Evolutionary conservation across 1,140 invertebrate species (phyloP), one percentile per base, ranked within the genome.

Genomic region (Dinothrombium tinctorium): DNA sequence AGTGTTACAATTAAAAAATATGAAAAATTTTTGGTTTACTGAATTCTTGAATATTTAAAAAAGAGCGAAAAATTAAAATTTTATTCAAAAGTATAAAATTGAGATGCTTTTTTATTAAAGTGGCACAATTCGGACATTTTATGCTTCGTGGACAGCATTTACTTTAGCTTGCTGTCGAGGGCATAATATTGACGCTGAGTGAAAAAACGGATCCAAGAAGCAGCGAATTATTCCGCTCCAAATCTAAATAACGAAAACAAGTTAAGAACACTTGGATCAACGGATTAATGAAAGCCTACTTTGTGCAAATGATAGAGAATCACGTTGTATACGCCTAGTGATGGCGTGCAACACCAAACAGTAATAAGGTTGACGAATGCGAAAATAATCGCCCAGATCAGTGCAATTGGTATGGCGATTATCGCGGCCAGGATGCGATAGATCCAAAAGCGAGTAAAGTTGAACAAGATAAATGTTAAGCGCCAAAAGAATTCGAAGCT

Each of bases 301-400:
- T 51, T 49, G 46, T 47, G 45, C 2, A 54, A 22, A 33, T 53
- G 33, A 32, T 46, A 40, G 7, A 58, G 36, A 6, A 47, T 11
- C 8, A 58, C 31, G 14, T 58, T 51, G 2, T 56, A 33, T 25
- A 55, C 24, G 32, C 47, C 36, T 21, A 63, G 41, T 4, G 44
- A 33, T 12, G 61, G 61, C 4, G 56, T 55, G 14, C 58, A 42
- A 31, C 48, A 44, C 62, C 62, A 64, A 25, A 64, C 47, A 43
- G 59, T 53, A 8, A 43, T 32, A 48, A 59, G 54, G n/a, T 54
- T 51, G 15, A 60, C 42, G 17, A 54, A 45, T 8, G 59, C 58
- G 44, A 64, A 64, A n/a, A 59, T 45, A 39, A 61, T 50, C 12
- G 56, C 62, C 62, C 62, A 64, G 21, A 56, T 41, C 7, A 59